Evolutionary conservation across 2,888 invertebrate genomes (phyloP).

Genomic region (Strigamia maritima): DNA sequence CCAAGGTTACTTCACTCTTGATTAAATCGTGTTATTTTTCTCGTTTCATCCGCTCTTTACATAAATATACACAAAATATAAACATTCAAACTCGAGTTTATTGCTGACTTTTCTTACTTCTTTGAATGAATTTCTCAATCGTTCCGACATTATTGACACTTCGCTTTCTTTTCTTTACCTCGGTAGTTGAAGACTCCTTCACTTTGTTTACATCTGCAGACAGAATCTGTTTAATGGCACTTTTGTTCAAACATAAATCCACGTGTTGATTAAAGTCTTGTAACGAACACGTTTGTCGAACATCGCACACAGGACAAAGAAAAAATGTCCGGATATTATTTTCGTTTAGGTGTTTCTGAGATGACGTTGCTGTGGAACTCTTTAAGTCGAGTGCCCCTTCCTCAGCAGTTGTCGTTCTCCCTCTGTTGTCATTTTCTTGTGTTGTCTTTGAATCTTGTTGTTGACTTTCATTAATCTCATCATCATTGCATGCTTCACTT

Average conservation of each 20-base stretch:
- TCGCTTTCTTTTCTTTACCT: background rate
- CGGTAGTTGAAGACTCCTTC: background rate
- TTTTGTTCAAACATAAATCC: conserved; percentile 10
- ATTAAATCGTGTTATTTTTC: too few relatives aligned
- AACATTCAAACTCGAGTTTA: background rate
- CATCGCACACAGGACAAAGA: background rate
- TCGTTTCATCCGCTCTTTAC: too few relatives aligned
- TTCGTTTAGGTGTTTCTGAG: background rate
- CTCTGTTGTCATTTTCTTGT: too few relatives aligned
- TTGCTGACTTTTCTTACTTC: background rate
- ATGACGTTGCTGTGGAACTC: background rate
- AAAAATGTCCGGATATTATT: background rate
- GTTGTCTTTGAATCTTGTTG: too few relatives aligned
- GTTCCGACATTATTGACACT: background rate
- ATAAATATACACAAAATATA: too few relatives aligned
- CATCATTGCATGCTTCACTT: background rate
- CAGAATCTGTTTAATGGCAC: background rate
- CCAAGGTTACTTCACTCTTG: too few relatives aligned
- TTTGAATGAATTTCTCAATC: background rate
- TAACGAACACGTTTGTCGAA: background rate
- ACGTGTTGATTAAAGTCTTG: background rate
- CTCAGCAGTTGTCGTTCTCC: background rate
- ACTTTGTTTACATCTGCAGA: background rate
- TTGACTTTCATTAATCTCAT: background rate
- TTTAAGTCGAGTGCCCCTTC: background rate